phyloP scores from a whole-genome alignment of 2,888 invertebrate species.

The Dasypogon diadema region DNA sequence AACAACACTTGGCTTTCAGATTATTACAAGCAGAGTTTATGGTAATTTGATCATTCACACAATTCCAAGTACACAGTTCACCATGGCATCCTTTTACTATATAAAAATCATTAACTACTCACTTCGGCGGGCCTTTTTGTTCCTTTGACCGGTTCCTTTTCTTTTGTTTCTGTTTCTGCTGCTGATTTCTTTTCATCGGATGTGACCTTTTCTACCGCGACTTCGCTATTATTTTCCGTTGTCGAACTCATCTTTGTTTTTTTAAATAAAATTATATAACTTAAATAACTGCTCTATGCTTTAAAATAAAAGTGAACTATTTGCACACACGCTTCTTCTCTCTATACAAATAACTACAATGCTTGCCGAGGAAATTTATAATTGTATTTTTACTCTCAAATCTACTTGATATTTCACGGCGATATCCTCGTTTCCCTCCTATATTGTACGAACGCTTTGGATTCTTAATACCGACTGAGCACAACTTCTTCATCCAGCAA shows the following conservation, averaged over 20 bases:
- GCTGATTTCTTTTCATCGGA: conserved; percentile 70
- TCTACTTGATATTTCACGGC: not conserved
- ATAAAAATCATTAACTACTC: conserved; percentile 67
- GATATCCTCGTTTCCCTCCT: too few relatives aligned
- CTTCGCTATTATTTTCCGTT: conserved; percentile 81
- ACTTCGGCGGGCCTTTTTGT: conserved; percentile 86
- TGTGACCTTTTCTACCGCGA: conserved; percentile 80
- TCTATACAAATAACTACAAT: too few relatives aligned
- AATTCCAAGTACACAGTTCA: conserved; percentile 7
- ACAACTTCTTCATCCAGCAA: conserved; percentile 74
- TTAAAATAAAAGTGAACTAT: not conserved
- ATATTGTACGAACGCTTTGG: conserved; percentile 69
- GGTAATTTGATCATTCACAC: conserved; percentile 31
- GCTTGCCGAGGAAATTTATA: too few relatives aligned
- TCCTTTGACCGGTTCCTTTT: conserved; percentile 73
- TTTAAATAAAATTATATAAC: conserved; percentile 39
- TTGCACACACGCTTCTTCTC: conserved; percentile 54
- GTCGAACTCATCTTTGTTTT: conserved; percentile 76
- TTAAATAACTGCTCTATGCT: not conserved
- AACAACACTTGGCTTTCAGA: conserved; percentile 1
- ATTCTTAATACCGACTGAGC: conserved; percentile 74
- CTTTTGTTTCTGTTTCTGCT: conserved; percentile 71
- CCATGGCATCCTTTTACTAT: conserved; percentile 10
- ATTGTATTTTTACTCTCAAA: too few relatives aligned
- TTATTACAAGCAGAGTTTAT: conserved; percentile 1